phyloP scores from a whole-genome alignment of 2,113 vertebrate species.

The Progne subis region DNA sequence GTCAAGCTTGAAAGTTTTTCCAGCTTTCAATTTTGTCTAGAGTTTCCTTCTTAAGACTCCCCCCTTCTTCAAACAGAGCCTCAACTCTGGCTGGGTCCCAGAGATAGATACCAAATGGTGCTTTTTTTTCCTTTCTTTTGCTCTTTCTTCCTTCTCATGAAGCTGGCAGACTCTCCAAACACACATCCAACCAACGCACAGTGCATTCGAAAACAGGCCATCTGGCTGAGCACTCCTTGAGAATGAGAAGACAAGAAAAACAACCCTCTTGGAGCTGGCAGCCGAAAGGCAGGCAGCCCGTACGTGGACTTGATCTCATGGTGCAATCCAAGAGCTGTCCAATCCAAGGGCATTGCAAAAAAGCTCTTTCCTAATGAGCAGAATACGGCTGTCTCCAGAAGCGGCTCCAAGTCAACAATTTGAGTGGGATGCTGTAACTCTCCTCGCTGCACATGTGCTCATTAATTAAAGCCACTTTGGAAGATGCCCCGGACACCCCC shows the following conservation, averaged over 20 bases:
- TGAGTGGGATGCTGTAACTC: constrained; percentile 70
- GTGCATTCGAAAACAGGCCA: constrained; percentile 73
- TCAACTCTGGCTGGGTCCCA: constrained; percentile 70
- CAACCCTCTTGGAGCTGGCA: constrained; percentile 71
- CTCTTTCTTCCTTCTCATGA: constrained; percentile 74
- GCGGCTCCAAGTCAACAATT: constrained; percentile 62
- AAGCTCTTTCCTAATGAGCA: constrained; percentile 65
- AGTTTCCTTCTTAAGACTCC: constrained; percentile 65
- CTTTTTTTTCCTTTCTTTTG: constrained; percentile 73
- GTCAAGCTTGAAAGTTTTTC: constrained; percentile 63
- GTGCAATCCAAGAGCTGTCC: constrained; percentile 63
- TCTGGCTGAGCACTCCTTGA: constrained; percentile 73
- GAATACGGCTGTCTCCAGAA: constrained; percentile 62
- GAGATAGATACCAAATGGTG: constrained; percentile 73
- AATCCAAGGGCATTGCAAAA: constrained; percentile 69
- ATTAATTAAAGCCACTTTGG: constrained; percentile 70
- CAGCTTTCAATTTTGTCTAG: constrained; percentile 62
- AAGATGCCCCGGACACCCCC: constrained; percentile 60
- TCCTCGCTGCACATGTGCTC: constrained; percentile 59
- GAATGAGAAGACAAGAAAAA: constrained; percentile 75
- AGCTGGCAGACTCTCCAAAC: constrained; percentile 74
- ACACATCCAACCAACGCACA: constrained; percentile 77
- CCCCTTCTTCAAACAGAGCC: constrained; percentile 59
- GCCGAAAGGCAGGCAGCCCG: constrained; percentile 67
- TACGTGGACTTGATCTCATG: constrained; percentile 65